Percentiles rank a stretch among this genome's conserved stretches.
phyloP scores from a whole-genome alignment of 2,797 vertebrate genomes.

The Zalophus californianus region DNA sequence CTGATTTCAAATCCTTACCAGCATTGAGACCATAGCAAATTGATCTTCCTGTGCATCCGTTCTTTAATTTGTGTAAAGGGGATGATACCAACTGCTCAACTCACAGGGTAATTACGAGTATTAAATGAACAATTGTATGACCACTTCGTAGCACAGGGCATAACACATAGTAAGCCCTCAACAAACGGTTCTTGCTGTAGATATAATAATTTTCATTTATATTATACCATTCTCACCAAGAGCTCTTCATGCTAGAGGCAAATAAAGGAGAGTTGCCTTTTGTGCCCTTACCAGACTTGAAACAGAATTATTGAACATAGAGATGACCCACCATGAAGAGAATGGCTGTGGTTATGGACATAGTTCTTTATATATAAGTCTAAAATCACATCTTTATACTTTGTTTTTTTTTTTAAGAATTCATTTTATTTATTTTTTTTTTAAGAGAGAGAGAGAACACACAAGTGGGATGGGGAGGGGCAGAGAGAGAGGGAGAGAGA shows the following conservation, averaged over 20 bases:
- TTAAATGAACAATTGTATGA: constrained; percentile 3
- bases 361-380: not conserved
- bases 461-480: rapidly evolving
- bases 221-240: not conserved
- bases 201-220: constrained; percentile 16
- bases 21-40: not conserved
- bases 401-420: not conserved
- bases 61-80: not conserved
- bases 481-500: not conserved
- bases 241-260: not conserved
- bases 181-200: not conserved
- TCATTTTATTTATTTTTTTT: not conserved
- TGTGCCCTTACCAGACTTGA: not conserved
- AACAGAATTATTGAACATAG: constrained; percentile 11
- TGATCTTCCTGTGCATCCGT: not conserved
- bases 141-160: not conserved
- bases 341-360: not conserved
- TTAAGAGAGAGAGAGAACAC: not conserved
- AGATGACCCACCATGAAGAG: not conserved
- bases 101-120: not conserved
- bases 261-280: not conserved
- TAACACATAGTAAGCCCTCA: not conserved
- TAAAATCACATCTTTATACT: constrained; percentile 44
- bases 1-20: not conserved
- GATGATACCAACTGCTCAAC: not conserved